Conservation (phyloP, 2,797 vertebrate species). For the Ispidina lecontei region DNA sequence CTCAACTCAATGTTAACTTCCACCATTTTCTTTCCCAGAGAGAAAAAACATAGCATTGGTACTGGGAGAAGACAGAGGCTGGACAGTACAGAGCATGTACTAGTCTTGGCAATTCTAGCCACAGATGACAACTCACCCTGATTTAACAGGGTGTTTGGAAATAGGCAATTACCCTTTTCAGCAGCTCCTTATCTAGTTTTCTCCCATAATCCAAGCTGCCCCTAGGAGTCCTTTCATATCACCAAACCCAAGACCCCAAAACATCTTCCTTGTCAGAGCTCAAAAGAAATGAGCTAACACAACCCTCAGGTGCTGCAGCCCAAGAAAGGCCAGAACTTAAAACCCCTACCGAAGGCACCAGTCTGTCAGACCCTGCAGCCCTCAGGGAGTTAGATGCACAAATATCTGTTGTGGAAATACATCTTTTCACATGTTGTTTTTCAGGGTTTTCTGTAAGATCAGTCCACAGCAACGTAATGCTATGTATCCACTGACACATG, state of each 20-base stretch:
- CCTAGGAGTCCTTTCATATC: background rate
- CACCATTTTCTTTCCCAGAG: background rate
- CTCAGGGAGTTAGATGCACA: background rate
- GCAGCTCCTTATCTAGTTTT: background rate
- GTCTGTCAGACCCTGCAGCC: background rate
- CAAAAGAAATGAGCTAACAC: background rate
- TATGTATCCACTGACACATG: rapidly evolving
- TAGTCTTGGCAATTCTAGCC: background rate
- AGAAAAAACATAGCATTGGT: background rate
- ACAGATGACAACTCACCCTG: background rate
- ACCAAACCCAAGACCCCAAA: background rate
- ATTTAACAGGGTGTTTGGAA: background rate
- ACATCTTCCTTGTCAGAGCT: background rate
- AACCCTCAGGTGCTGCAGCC: background rate
- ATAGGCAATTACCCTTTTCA: background rate
- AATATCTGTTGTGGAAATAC: background rate
- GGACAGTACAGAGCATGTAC: background rate
- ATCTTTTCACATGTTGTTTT: background rate
- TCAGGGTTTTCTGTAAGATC: background rate
- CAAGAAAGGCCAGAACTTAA: background rate
- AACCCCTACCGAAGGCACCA: background rate
- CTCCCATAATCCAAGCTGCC: background rate
- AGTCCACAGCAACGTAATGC: background rate
- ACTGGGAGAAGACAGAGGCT: background rate
- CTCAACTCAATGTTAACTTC: background rate